Evolutionary conservation across 2,113 vertebrate genomes (phyloP).

Genomic region (Pholis gunnellus): DNA sequence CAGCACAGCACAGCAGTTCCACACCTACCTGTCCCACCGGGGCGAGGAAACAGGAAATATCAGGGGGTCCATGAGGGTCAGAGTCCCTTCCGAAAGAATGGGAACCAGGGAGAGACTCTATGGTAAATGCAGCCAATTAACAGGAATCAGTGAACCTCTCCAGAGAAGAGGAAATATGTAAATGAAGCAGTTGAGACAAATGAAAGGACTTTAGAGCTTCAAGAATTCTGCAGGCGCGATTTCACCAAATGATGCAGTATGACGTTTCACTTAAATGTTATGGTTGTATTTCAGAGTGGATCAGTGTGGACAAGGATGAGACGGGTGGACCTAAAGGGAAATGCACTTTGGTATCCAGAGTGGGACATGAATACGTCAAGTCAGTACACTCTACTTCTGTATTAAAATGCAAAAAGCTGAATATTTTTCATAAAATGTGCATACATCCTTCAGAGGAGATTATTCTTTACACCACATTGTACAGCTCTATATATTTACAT

Average conservation of each 20-base stretch:
- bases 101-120: constrained; percentile 96
- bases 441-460: not conserved
- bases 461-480: not conserved
- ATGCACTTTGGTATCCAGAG: constrained; percentile 78
- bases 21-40: constrained; percentile 95
- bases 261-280: not conserved
- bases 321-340: constrained; percentile 89
- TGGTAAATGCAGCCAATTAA: constrained; percentile 76
- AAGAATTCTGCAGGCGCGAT: not conserved
- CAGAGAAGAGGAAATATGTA: not conserved
- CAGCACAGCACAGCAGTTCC: constrained; percentile 96
- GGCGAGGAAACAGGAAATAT: constrained; percentile 98
- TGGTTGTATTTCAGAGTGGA: constrained; percentile 89
- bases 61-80: constrained; percentile 95
- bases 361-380: constrained; percentile 88
- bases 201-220: not conserved
- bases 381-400: constrained; percentile 69
- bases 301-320: constrained; percentile 96
- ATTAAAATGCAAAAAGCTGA: not conserved
- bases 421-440: not conserved
- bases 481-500: not conserved
- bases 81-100: constrained; percentile 93
- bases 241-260: not conserved
- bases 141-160: not conserved
- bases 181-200: not conserved